Percentiles rank a stretch among this genome's conserved stretches.
These are phyloP conservation scores for Folsomia candida DNA, from an alignment of 2,888 invertebrate genomes.

Conservation along the genomic window DNA sequence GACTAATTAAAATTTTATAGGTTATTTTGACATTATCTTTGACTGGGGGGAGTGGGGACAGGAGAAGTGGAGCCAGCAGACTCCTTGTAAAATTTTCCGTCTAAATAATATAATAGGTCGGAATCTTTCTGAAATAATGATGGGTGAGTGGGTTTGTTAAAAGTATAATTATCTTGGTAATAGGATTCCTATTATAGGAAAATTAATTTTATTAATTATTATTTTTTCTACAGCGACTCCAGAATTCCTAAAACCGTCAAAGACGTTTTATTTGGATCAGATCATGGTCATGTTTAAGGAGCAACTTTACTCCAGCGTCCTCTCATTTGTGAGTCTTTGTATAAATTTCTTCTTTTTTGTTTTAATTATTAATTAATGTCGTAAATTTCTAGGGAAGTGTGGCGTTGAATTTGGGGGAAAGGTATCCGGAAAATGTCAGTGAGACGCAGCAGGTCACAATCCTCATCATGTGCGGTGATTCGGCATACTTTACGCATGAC, in stretches of 20 bases:
- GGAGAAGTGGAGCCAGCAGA: too few species aligned
- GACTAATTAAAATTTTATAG: too few species aligned
- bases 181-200: too few species aligned
- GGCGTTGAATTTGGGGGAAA: constrained; percentile 64
- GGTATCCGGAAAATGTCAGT: constrained; percentile 63
- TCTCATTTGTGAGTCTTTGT: constrained; percentile 62
- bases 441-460: constrained; percentile 67
- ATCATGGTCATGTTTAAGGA: constrained; percentile 68
- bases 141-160: too few species aligned
- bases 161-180: too few species aligned
- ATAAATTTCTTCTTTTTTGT: constrained; percentile 53
- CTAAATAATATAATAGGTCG: too few species aligned
- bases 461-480: constrained; percentile 68
- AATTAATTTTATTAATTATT: not conserved
- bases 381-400: constrained; percentile 62
- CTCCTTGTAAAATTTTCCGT: too few species aligned
- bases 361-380: constrained; percentile 7
- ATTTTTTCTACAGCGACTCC: constrained; percentile 19
- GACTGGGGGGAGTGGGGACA: too few species aligned
- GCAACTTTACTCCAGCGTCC: constrained; percentile 69
- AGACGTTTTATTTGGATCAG: constrained; percentile 60
- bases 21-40: too few species aligned
- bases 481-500: constrained; percentile 65
- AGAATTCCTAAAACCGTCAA: constrained; percentile 35
- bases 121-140: too few species aligned